Evolutionary conservation across 2,113 vertebrate species (phyloP).

Genomic region (Theristicus caerulescens): DNA sequence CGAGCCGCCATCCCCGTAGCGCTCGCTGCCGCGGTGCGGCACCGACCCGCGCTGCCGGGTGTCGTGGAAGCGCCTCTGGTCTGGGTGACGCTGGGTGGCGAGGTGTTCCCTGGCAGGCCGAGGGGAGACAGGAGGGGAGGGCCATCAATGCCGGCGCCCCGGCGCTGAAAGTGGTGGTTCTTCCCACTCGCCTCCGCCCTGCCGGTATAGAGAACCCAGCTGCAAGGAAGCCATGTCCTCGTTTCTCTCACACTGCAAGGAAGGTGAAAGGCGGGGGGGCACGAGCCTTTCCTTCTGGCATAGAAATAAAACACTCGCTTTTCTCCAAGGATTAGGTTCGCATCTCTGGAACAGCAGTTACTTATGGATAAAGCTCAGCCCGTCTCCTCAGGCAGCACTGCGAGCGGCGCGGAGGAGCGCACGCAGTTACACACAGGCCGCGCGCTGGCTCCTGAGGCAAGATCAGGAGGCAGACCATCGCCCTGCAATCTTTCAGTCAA

Average conservation of each 20-base stretch:
- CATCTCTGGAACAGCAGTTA: background rate
- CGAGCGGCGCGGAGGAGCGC: rapidly evolving
- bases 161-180: rapidly evolving
- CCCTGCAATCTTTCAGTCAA: rapidly evolving
- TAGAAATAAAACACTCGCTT: background rate
- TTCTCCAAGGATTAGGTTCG: background rate
- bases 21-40: rapidly evolving
- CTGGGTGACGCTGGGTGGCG: rapidly evolving
- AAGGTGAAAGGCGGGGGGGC: background rate
- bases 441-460: no score
- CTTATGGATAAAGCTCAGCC: background rate
- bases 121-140: rapidly evolving
- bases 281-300: background rate
- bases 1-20: rapidly evolving
- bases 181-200: rapidly evolving
- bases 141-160: rapidly evolving
- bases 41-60: rapidly evolving
- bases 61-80: rapidly evolving
- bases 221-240: rapidly evolving
- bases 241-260: rapidly evolving
- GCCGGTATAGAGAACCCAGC: rapidly evolving
- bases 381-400: rapidly evolving
- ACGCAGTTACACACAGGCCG: rapidly evolving
- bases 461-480: rapidly evolving
- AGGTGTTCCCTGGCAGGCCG: background rate